phyloP scores from a whole-genome alignment of 2,797 vertebrate species.

The Molossus alvarezi region DNA sequence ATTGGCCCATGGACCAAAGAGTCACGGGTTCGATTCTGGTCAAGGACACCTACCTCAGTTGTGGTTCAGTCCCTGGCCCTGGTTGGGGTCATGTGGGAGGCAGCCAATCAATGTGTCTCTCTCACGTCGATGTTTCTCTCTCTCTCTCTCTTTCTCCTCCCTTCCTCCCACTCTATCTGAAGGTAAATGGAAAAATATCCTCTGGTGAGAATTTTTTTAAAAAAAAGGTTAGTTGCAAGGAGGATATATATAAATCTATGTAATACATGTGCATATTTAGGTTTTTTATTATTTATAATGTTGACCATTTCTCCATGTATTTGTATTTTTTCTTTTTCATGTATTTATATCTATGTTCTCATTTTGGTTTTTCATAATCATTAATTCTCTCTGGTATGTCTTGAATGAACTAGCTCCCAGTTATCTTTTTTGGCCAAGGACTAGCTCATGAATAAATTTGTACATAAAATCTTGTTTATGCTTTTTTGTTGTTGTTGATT shows the following conservation, averaged over 20 bases:
- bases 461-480: neutral
- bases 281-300: neutral
- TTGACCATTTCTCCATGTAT: neutral
- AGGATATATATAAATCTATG: neutral
- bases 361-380: neutral
- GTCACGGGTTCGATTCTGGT: too few relatives aligned
- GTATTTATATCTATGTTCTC: neutral
- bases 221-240: neutral
- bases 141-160: too few relatives aligned
- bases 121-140: too few relatives aligned
- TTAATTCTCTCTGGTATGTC: neutral
- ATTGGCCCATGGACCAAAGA: too few relatives aligned
- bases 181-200: too few relatives aligned
- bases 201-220: too few relatives aligned
- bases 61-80: too few relatives aligned
- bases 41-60: too few relatives aligned
- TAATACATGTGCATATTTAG: neutral
- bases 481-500: neutral
- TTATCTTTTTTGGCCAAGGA: neutral
- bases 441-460: neutral
- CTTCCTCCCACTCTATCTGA: too few relatives aligned
- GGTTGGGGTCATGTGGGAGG: too few relatives aligned
- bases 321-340: neutral
- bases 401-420: slow-evolving; percentile 2
- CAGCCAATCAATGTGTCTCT: too few relatives aligned